Evolutionary conservation across 2,113 vertebrate genomes (phyloP), one percentile per base, ranked within the genome.

Genomic region (Gorsachius goisagi): DNA sequence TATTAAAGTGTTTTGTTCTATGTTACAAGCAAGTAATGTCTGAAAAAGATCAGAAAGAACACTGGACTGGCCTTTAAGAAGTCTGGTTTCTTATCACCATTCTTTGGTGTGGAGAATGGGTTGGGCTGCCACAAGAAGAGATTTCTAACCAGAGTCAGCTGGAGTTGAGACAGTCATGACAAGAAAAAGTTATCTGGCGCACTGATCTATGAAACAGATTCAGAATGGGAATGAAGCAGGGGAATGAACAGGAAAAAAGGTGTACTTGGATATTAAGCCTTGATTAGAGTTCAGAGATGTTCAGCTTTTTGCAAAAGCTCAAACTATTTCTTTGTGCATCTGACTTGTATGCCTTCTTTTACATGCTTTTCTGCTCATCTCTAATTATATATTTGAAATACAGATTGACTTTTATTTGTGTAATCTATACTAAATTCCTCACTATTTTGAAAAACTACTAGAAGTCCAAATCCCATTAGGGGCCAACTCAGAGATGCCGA

Each of bases 211-310:
- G 58, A 53, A 91, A 41, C 68, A 68, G 32, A 71, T 85, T 60
- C 30, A 72, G 69, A 87, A 72, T 23, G 24, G 44, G 52, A 87
- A 72, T 35, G 53, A 85, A 93, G 71, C n/a, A 72, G 20, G 22
- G n/a, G 19, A 92, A 49, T 72, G 47, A 75, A 44, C 15, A 75
- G 49, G 32, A 59, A 66, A 77, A 94, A 39, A 84, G 33, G 84
- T 94, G 50, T 50, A 52, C 50, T 93, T 91, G 90, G 39, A 62
- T 82, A 63, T 92, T 87, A 84, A 96, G 37, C 50, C 67, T 85
- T 89, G 64, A 76, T 80, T 76, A 74, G 35, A 78, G 45, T 86
- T 88, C 77, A 75, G 62, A 85, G 92, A 53, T 76, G 24, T 49
- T 67, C 33, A 74, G 35, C 7, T 44, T 94, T 95, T 66, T 96